These are phyloP conservation scores for Phrynocephalus forsythii DNA, from an alignment of 2,797 vertebrate species.

Conservation along the genomic window DNA sequence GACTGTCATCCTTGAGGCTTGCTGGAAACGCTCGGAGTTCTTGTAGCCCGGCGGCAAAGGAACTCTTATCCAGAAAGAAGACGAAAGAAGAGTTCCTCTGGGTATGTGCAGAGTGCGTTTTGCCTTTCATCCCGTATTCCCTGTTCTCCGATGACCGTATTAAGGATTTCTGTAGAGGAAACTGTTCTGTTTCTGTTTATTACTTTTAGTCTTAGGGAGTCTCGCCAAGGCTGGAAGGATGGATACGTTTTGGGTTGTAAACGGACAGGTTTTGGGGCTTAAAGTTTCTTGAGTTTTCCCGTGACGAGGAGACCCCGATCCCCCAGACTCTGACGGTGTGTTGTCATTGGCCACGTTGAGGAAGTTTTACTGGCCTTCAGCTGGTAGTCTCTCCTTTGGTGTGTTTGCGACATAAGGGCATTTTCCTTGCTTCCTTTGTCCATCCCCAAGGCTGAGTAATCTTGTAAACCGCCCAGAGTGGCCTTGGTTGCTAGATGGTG, in stretches of 20 bases:
- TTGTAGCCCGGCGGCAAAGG: not conserved
- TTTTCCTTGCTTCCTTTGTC: not conserved
- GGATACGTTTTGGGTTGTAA: not conserved
- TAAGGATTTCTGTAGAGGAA: too few relatives aligned
- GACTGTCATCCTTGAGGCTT: not conserved
- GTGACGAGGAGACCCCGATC: too few relatives aligned
- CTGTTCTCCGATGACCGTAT: not conserved
- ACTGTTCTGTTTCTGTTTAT: not conserved
- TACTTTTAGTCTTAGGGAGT: too few relatives aligned
- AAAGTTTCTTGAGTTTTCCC: not conserved
- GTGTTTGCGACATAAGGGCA: not conserved
- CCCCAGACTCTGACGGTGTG: too few relatives aligned
- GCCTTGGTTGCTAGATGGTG: too few relatives aligned
- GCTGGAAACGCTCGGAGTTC: accelerated
- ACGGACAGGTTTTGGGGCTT: not conserved
- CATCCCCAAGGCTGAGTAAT: not conserved
- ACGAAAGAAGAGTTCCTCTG: not conserved
- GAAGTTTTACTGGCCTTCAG: not conserved
- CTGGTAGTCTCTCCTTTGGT: not conserved
- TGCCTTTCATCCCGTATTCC: too few relatives aligned
- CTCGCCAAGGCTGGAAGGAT: not conserved
- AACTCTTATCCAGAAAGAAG: not conserved
- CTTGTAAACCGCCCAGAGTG: too few relatives aligned
- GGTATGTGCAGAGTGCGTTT: constrained; percentile 1
- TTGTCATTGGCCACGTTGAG: not conserved